phyloP scores from a whole-genome alignment of 2,797 vertebrate genomes.

The Prionace glauca region DNA sequence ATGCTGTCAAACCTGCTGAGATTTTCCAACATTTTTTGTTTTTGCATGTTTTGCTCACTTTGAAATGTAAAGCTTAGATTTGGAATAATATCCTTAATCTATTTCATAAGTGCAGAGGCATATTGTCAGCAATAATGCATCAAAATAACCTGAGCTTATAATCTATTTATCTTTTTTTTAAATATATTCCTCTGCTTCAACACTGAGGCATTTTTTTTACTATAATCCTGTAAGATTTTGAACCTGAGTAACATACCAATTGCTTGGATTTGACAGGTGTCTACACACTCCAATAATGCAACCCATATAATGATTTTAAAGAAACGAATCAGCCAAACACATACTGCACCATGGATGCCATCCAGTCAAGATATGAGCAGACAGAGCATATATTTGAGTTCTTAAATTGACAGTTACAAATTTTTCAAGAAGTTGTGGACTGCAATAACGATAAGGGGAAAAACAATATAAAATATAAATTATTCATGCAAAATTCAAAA shows the following conservation, averaged over 20 bases:
- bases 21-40: too few species aligned
- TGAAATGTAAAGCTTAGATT: not conserved
- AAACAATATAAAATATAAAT: conserved; percentile 16
- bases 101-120: not conserved
- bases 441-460: not conserved
- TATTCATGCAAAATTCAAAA: conserved; percentile 34
- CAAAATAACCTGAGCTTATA: not conserved
- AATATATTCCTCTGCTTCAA: not conserved
- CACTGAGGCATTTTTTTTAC: not conserved
- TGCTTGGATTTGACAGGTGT: not conserved
- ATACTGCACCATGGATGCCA: not conserved
- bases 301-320: not conserved
- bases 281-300: not conserved
- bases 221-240: not conserved
- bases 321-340: not conserved
- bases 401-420: not conserved
- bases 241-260: not conserved
- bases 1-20: too few species aligned
- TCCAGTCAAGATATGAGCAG: not conserved
- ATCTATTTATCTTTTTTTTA: not conserved
- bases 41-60: not conserved
- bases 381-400: not conserved
- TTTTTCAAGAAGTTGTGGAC: not conserved
- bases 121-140: not conserved
- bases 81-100: not conserved